These are phyloP conservation scores for Drosophila parthenogenetica DNA, from an alignment of 2,888 invertebrate genomes.

Conservation along the genomic window DNA sequence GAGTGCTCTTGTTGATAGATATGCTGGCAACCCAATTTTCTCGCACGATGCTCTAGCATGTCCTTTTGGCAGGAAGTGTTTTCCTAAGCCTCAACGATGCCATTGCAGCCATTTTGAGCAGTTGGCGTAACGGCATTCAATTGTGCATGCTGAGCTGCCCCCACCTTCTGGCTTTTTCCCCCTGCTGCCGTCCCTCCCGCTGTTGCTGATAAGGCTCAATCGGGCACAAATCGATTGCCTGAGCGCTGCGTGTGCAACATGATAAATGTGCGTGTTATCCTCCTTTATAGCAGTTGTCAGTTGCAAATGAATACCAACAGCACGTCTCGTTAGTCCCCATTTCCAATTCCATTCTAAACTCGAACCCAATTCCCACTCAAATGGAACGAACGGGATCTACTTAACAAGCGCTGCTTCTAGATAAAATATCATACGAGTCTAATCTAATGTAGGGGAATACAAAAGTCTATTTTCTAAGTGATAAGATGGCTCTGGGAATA, in stretches of 20 bases:
- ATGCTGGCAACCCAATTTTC: conserved; percentile 58
- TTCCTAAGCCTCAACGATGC: conserved; percentile 36
- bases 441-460: conserved; percentile 13
- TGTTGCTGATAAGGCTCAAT: conserved; percentile 70
- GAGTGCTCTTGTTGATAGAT: conserved; percentile 70
- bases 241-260: conserved; percentile 66
- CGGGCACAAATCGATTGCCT: conserved; percentile 74
- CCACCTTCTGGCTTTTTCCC: neutral
- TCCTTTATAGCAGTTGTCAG: conserved; percentile 66
- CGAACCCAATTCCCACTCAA: conserved; percentile 29
- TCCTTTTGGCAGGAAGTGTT: conserved; percentile 59
- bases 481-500: conserved; percentile 10
- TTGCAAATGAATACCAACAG: conserved; percentile 67
- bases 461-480: neutral
- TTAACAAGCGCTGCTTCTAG: conserved; percentile 13
- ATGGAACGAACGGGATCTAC: conserved; percentile 24
- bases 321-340: conserved; percentile 39
- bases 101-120: conserved; percentile 42
- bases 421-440: conserved; percentile 20
- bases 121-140: conserved; percentile 68
- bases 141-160: conserved; percentile 61
- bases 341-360: neutral
- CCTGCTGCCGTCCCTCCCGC: conserved; percentile 4
- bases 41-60: conserved; percentile 39
- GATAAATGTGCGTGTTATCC: conserved; percentile 75